These are phyloP conservation scores for Pyralis farinalis DNA, from an alignment of 2,888 invertebrate species.

Conservation along the genomic window DNA sequence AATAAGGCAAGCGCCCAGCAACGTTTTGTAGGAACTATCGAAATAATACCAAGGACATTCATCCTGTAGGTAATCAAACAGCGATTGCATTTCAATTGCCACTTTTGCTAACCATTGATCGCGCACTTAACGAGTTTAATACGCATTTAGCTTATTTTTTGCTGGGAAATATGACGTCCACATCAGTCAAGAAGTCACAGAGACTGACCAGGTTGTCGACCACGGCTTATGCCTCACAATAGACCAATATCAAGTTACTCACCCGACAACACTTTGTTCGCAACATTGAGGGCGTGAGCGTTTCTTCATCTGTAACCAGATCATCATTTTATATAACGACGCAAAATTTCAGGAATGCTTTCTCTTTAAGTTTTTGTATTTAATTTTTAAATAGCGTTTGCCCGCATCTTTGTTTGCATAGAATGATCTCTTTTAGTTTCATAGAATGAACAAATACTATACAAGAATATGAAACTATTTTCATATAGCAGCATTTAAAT, in stretches of 20 bases:
- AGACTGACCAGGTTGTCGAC: slow-evolving; percentile 73
- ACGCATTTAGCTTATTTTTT: slow-evolving; percentile 45
- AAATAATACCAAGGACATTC: slow-evolving; percentile 79
- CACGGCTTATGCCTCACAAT: slow-evolving; percentile 52
- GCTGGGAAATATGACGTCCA: slow-evolving; percentile 49
- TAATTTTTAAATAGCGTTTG: no score
- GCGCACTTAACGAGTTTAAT: slow-evolving; percentile 45
- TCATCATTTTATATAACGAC: no score
- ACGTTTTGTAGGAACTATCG: slow-evolving; percentile 75
- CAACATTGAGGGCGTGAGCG: slow-evolving; percentile 59
- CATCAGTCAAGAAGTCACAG: slow-evolving; percentile 55
- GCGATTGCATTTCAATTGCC: slow-evolving; percentile 40
- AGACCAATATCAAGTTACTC: slow-evolving; percentile 51
- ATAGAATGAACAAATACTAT: no score
- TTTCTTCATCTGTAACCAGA: no score
- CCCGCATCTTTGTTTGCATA: no score
- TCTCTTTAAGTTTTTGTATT: no score
- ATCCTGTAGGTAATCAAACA: slow-evolving; percentile 62
- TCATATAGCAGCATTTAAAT: no score
- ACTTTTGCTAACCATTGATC: slow-evolving; percentile 31
- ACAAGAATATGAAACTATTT: no score
- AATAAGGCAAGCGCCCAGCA: slow-evolving; percentile 75
- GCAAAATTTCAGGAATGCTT: no score
- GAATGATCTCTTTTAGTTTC: no score
- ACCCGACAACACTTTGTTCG: slow-evolving; percentile 52